Base-by-base conservation (phyloP, 1,140 invertebrate genomes). In the Danaus plexippus region DNA sequence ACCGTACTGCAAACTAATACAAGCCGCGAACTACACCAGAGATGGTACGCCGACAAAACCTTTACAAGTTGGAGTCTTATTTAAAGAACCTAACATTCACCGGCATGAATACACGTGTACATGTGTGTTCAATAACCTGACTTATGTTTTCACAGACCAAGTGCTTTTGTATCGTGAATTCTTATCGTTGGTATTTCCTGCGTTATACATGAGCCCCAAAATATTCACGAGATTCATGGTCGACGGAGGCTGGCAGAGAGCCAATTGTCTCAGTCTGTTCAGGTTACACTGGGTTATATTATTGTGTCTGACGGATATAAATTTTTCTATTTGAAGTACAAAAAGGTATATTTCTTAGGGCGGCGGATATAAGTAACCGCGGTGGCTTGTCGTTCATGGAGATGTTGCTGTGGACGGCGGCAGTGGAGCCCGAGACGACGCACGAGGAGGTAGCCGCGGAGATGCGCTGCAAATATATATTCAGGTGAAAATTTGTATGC, bases 391-490 rank as follows among this genome's bases (percentile, higher is more conserved):
- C 87, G 6, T 89, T 86, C 64, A 45, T 71, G 43, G 87, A 89
- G 64, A 67, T 82, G 53, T 56, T 88, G 54, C 68, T 83, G 51
- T 82, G 87, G 69, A 56, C 76, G 41, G 84, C 86, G 0, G 80
- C 80, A 0, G 42, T 85, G 15, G 87, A 89, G 57, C 86, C 87
- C 1, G 61, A 47, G 40, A 87, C 84, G 8, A 69, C 70, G 11
- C 87, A 88, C 57, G 76, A 61, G 22, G 87, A 87, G 2, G 13
- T 65, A 7, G 64, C 78, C 0, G 86, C 80, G 1, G 85, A 88
- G 57, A 69, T 88, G 41, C 67, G 88, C 41, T 85, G 84, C 59
- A 66, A 74, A 59, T 89, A 86, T 58, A 88, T 89, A 41, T 89
- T 88, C 59, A 83, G 83, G 83, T 81, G 5, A 3, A 32, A 8